Percentiles rank a stretch among this genome's conserved stretches.
Evolutionary conservation across 2,113 vertebrate species (phyloP).

Genomic region (Hystrix cristata): DNA sequence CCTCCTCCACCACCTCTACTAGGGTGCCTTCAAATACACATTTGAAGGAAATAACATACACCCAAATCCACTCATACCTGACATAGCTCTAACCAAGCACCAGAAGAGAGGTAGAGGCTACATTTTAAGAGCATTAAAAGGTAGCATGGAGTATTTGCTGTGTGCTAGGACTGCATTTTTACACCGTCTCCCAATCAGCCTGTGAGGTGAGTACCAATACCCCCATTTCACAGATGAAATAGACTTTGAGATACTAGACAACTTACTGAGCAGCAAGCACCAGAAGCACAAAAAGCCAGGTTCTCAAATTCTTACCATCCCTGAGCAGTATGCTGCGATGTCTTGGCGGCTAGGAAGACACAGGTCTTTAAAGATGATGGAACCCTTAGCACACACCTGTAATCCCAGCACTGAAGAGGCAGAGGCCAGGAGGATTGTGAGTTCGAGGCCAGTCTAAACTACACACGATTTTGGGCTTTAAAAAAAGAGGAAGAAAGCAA

Average conservation of each 20-base stretch:
- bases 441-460: not conserved
- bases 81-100: not conserved
- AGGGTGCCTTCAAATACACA: not conserved
- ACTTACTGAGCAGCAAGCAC: not conserved
- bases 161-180: not conserved
- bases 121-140: not conserved
- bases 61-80: not conserved
- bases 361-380: not conserved
- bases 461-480: not conserved
- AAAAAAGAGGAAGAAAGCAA: not conserved
- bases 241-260: not conserved
- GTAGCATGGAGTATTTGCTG: not conserved
- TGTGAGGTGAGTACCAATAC: not conserved
- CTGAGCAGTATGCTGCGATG: not conserved
- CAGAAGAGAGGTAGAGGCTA: not conserved
- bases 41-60: not conserved
- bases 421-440: not conserved
- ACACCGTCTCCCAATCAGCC: not conserved
- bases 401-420: not conserved
- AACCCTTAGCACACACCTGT: not conserved
- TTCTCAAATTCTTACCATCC: not conserved
- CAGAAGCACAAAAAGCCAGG: not conserved
- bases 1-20: not conserved
- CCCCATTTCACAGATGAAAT: slow-evolving; percentile 23
- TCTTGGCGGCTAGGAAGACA: not conserved